Base-by-base conservation (phyloP, 2,888 invertebrate genomes). In the Brachyptera risi region DNA sequence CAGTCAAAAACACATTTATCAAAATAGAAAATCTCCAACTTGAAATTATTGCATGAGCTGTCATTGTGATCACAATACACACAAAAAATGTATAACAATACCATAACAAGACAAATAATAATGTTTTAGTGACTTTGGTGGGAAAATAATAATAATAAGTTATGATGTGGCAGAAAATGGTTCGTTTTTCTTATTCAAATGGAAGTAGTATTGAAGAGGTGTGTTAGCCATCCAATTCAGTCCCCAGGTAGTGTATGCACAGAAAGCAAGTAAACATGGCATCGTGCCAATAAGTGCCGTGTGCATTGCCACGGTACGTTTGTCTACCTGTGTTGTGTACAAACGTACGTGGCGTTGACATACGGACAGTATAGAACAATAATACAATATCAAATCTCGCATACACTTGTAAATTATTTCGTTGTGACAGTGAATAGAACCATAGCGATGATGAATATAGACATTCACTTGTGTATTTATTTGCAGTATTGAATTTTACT, bases 351-450 rank as follows among this genome's bases (percentile, higher is more conserved):
- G n/a, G n/a, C n/a, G n/a, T n/a, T n/a, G n/a, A n/a, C n/a, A n/a
- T n/a, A n/a, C n/a, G n/a, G n/a, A n/a, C n/a, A n/a, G n/a, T n/a
- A n/a, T n/a, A n/a, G n/a, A n/a, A n/a, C n/a, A n/a, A n/a, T n/a
- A n/a, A n/a, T n/a, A n/a, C n/a, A n/a, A n/a, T n/a, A n/a, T n/a
- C n/a, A 56, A 2, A 54, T 26, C 4, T 38, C 56, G 38, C 26
- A 56, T 56, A 63, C 65, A 65, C 65, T 58, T 65, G 65, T 65
- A 65, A 62, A 64, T 59, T 61, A 63, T 61, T 65, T 65, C 60
- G 61, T 63, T 65, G 65, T 65, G 65, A 63, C 65, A 65, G 65
- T 65, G 61, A 65, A 65, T 65, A 65, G 65, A 65, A 61, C 60
- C 65, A 65, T 62, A 65, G 61, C 56, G 61, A 58, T 65, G 63